Evolutionary conservation across 2,888 invertebrate genomes (phyloP).

Genomic region (Lamellibrachia satsuma): DNA sequence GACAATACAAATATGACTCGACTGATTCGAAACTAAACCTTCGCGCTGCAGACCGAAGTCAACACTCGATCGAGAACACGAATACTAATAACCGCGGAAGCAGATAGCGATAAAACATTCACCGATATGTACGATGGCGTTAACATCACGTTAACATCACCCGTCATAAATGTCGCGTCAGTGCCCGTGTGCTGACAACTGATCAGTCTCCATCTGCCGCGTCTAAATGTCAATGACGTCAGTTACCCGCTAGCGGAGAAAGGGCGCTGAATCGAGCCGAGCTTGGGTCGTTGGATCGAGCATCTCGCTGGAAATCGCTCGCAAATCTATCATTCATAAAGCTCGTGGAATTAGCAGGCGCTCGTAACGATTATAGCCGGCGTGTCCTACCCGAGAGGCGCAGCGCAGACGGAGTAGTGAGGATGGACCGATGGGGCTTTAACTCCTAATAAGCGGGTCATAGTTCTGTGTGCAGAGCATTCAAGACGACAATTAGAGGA

Average conservation of each 20-base stretch:
- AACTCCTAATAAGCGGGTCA: neutral
- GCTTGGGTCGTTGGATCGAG: neutral
- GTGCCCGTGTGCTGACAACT: neutral
- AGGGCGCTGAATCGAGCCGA: neutral
- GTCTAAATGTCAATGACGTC: neutral
- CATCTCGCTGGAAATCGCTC: neutral
- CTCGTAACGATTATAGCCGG: neutral
- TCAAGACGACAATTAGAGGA: neutral
- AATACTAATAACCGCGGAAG: neutral
- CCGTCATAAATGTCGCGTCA: neutral
- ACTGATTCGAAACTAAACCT: neutral
- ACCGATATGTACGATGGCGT: neutral
- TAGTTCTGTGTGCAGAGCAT: neutral
- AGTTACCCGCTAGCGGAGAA: neutral
- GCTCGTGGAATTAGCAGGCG: neutral
- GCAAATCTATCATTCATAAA: constrained; percentile 12
- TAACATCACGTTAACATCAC: neutral
- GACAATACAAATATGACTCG: neutral
- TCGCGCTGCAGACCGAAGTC: neutral
- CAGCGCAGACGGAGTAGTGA: neutral
- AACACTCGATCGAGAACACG: neutral
- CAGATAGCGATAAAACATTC: neutral
- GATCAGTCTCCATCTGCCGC: neutral
- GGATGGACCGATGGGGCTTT: neutral
- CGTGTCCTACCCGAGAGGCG: neutral